A percentile compares a stretch with the other conserved stretches of the same genome.
These are phyloP conservation scores for Monodelphis domestica DNA, from an alignment of 2,797 vertebrate species.

Conservation along the genomic window DNA sequence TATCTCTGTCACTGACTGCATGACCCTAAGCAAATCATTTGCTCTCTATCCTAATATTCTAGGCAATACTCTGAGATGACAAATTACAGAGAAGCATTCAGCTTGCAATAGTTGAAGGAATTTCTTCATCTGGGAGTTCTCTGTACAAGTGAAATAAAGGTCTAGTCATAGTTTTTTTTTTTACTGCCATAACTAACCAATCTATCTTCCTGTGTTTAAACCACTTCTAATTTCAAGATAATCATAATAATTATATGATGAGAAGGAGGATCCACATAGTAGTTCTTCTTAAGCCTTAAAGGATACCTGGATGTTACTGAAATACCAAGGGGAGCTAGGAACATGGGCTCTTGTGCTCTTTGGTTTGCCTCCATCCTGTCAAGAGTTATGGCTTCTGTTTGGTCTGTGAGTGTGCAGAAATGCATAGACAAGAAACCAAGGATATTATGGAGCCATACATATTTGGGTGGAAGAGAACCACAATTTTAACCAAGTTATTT, in stretches of 20 bases:
- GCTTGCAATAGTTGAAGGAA: neutral
- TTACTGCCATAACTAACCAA: neutral
- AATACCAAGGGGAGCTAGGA: neutral
- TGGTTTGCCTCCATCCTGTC: neutral
- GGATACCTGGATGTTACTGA: neutral
- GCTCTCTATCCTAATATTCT: neutral
- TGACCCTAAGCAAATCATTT: neutral
- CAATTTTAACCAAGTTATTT: neutral
- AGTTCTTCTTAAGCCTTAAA: neutral
- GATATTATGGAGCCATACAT: neutral
- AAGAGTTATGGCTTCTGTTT: neutral
- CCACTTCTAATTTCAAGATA: neutral
- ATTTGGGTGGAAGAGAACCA: neutral
- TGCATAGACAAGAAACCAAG: neutral
- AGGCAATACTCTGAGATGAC: neutral
- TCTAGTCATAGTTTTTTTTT: neutral
- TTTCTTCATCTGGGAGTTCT: neutral
- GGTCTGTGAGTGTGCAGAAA: neutral
- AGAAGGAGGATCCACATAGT: neutral
- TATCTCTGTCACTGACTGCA: neutral
- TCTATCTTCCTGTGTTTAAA: neutral
- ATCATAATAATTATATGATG: neutral
- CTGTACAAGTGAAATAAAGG: neutral
- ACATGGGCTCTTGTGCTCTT: neutral
- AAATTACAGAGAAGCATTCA: neutral